These are phyloP conservation scores for Thamnophis sirtalis DNA, from an alignment of 2,113 vertebrate species.

Conservation along the genomic window DNA sequence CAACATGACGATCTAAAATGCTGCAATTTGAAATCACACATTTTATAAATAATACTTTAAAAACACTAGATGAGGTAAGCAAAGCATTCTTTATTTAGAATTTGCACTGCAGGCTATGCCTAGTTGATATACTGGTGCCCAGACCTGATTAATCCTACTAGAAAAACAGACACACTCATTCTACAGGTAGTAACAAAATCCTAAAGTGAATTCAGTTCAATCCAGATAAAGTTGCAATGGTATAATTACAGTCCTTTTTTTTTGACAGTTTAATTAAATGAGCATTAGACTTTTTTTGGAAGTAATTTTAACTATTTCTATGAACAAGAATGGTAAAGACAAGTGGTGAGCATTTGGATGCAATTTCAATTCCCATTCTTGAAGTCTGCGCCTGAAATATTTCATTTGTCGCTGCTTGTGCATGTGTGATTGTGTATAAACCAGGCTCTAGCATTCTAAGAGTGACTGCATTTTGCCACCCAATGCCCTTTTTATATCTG, in stretches of 20 bases:
- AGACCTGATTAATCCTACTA: not conserved
- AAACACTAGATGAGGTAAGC: not conserved
- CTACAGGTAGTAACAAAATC: not conserved
- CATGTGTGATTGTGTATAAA: slow-evolving; percentile 2
- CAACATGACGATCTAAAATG: not conserved
- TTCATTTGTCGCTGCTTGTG: slow-evolving; percentile 13
- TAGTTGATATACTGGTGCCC: not conserved
- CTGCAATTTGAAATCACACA: not conserved
- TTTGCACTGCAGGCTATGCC: not conserved
- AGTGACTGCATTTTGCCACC: slow-evolving; percentile 51
- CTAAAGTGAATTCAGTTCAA: not conserved
- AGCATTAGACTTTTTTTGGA: not conserved
- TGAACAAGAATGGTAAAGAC: not conserved
- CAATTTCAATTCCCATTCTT: slow-evolving; percentile 18
- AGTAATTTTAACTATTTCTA: not conserved
- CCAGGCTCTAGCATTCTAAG: slow-evolving; percentile 54
- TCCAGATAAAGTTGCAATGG: not conserved
- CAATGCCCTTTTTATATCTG: slow-evolving; percentile 60
- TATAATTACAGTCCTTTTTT: not conserved
- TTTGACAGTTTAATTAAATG: slow-evolving; percentile 22
- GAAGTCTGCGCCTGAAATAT: slow-evolving; percentile 36
- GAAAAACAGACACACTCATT: not conserved
- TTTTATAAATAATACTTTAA: not conserved
- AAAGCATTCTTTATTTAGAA: not conserved
- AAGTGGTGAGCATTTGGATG: slow-evolving; percentile 22